These are phyloP conservation scores for Syrista parreyssii DNA, from an alignment of 2,888 invertebrate genomes.

Conservation along the genomic window DNA sequence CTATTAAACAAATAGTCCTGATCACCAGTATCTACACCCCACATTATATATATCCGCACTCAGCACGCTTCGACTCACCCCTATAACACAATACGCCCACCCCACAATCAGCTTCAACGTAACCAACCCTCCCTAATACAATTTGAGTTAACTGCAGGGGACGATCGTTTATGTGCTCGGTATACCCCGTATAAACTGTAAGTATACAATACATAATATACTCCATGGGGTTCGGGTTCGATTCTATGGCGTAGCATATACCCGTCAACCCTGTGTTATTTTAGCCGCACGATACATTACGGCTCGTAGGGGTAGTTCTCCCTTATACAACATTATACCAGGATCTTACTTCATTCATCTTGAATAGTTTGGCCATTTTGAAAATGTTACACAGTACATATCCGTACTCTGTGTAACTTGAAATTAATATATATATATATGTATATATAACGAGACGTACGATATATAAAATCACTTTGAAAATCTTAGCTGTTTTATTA, in stretches of 20 bases:
- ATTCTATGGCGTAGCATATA: neutral
- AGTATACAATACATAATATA: conserved; percentile 48
- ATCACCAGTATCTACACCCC: conserved; percentile 15
- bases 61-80: conserved; percentile 16
- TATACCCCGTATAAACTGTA: conserved; percentile 45
- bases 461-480: neutral
- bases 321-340: neutral
- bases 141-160: conserved; percentile 60
- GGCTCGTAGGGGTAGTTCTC: conserved; percentile 1
- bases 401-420: neutral
- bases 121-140: conserved; percentile 54
- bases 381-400: neutral
- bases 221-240: conserved; percentile 10
- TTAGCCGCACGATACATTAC: conserved; percentile 38
- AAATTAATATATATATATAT: neutral
- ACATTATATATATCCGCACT: neutral
- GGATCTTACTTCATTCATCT: neutral
- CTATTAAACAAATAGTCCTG: conserved; percentile 44
- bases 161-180: conserved; percentile 43
- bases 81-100: conserved; percentile 43
- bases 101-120: conserved; percentile 36
- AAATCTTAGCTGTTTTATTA: neutral
- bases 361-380: neutral
- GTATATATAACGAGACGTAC: neutral
- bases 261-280: conserved; percentile 35